A percentile compares a stretch with the other conserved stretches of the same genome.
These are phyloP conservation scores for Opisthocomus hoazin DNA, from an alignment of 2,113 vertebrate species.

Conservation along the genomic window DNA sequence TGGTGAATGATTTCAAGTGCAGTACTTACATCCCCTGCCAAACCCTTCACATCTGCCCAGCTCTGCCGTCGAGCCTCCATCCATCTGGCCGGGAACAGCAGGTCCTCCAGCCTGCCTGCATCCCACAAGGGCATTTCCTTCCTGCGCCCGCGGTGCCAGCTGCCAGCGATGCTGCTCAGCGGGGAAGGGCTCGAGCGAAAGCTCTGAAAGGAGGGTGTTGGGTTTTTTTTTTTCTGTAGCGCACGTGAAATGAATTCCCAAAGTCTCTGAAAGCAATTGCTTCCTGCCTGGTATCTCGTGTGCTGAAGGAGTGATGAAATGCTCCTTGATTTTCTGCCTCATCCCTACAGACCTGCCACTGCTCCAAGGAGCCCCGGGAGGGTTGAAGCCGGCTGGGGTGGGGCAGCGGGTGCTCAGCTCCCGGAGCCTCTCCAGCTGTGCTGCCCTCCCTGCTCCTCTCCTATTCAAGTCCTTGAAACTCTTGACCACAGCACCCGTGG, in stretches of 20 bases:
- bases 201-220: background rate
- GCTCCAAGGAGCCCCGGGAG: background rate
- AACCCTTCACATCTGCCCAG: constrained; percentile 47
- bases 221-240: background rate
- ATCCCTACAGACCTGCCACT: background rate
- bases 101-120: constrained; percentile 28
- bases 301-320: background rate
- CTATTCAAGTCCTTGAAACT: background rate
- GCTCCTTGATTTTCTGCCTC: background rate
- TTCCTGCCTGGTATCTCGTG: background rate
- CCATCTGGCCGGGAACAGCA: constrained; percentile 48
- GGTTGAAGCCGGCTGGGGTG: background rate
- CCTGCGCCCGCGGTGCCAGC: constrained; percentile 10
- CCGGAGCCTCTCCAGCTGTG: accelerated
- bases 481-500: accelerated
- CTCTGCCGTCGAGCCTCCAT: constrained; percentile 11
- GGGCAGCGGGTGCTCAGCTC: background rate
- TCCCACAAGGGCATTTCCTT: constrained; percentile 51
- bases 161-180: constrained; percentile 28
- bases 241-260: background rate
- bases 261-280: background rate
- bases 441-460: background rate
- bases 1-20: constrained; percentile 31
- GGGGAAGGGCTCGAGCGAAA: background rate
- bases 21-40: constrained; percentile 35